Evolutionary conservation across 2,797 vertebrate species (phyloP), one percentile per base, ranked within the genome.

Genomic region (Neosilurus mollespiculum): DNA sequence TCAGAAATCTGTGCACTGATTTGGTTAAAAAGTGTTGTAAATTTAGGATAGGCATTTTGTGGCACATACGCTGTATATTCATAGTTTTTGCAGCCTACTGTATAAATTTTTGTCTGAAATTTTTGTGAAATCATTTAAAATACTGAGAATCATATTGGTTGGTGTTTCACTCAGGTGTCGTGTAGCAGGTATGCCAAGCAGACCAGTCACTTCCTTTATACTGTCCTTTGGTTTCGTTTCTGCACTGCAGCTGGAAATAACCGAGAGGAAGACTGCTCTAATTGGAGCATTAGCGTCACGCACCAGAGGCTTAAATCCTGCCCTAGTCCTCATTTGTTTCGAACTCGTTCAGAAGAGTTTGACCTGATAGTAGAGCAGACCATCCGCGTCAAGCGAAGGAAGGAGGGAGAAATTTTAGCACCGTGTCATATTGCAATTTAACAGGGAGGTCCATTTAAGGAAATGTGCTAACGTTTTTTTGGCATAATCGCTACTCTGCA

Each of bases 301-400:
- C 89, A 88, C 92, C 92, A 92, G 91, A 91, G 91, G 89, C 90
- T 91, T 85, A 88, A 93, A 92, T 94, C 92, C 91, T 89, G 90
- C 89, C 64, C 90, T 90, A 91, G 90, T 93, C 92, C 88, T 83
- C 92, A 88, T 91, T 89, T 89, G 90, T 93, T 94, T 94, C 93
- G 91, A 93, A 90, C 90, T 87, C 89, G 88, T 89, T 90, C 89
- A 89, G 90, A 91, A 90, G 90, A 91, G 69, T 62, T 92, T 88
- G 92, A 84, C 89, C 89, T 91, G 91, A 93, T 90, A 91, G 22
- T 89, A 90, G 90, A 91, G 90, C 91, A 86, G 91, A 88, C 88
- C 89, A 90, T 89, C 91, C 89, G 91, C 92, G 88, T 85, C 88
- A 90, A 88, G 34, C 18, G 86, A 88, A 89, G 88, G 89, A 88